Base-by-base conservation (phyloP, 2,797 vertebrate genomes). In the Melanotaenia maccullochi region DNA sequence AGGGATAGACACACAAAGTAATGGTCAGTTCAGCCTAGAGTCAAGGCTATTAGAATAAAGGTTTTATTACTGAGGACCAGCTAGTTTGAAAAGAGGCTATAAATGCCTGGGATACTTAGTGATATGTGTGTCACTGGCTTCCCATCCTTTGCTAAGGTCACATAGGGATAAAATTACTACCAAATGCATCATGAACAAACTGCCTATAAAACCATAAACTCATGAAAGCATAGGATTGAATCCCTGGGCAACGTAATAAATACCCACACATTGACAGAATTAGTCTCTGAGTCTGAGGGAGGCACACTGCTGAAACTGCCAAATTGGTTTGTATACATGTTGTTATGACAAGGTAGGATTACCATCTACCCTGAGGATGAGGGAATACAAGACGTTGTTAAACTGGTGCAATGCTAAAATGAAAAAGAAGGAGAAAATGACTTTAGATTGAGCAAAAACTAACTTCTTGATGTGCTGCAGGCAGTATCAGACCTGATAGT, bases 281-380 rank as follows among this genome's bases (percentile, higher is more conserved):
- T 85, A 89, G 88, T 89, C 85, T 86, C 62, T 83, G 87, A 87
- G 87, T 87, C 79, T 82, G 82, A 89, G 78, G 76, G 86, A 85
- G 79, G 75, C 76, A 74, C 86, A 80, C 73, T 76, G 85, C 87
- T 87, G 84, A 90, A 88, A 83, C 74, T 83, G 88, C 90, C 88
- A 91, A 93, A 92, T 85, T 87, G 89, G 86, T 92, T 83, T 91
- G 91, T 91, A 89, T 85, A 91, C 90, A 93, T 83, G 89, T 87
- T 90, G 86, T 91, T 90, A 84, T 86, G 85, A 86, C 85, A 86
- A 87, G 20, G 44, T 49, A 49, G 44, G 87, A 91, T 92, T 91
- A 92, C 85, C 89, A 89, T 91, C 86, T 85, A 85, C 89, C 91
- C 90, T 0, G 66, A 90, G 88, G 90, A 91, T 84, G 82, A 81